These are phyloP conservation scores for Catharus minimus DNA, from an alignment of 2,113 vertebrate species.

Conservation along the genomic window DNA sequence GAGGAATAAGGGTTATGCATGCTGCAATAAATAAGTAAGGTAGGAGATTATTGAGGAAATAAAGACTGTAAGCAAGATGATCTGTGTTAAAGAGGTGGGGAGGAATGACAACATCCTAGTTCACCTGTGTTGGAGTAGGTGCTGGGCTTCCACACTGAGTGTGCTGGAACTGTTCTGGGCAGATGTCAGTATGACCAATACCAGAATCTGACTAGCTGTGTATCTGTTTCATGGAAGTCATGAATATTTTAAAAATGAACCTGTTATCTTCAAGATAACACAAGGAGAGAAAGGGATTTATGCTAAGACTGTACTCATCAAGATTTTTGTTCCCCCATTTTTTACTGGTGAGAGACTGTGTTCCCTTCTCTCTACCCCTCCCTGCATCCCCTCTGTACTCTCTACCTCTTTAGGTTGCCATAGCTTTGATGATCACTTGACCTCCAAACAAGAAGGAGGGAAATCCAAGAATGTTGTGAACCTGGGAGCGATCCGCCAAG, in stretches of 20 bases:
- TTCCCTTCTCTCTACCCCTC: constrained; percentile 20
- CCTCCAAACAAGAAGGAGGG: constrained; percentile 89
- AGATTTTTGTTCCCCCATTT: background rate
- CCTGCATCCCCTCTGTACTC: constrained; percentile 51
- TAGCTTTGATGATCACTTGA: constrained; percentile 91
- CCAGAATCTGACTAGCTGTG: background rate
- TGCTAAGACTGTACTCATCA: background rate
- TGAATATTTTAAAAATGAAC: background rate
- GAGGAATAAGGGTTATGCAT: background rate
- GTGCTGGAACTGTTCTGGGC: background rate
- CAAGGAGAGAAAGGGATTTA: background rate
- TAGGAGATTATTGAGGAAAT: background rate
- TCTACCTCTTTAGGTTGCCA: constrained; percentile 83
- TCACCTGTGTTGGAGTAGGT: background rate
- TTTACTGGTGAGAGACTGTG: constrained; percentile 52
- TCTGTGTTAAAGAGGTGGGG: background rate
- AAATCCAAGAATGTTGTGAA: constrained; percentile 97
- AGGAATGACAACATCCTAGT: background rate
- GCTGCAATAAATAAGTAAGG: background rate
- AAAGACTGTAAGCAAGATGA: background rate
- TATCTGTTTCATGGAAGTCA: background rate
- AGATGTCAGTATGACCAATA: background rate
- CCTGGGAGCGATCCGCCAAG: constrained; percentile 94
- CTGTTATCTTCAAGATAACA: background rate
- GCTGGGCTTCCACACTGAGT: background rate